A percentile compares a stretch with the other conserved stretches of the same genome.
Conservation (phyloP, 2,888 invertebrate genomes). For the Creontiades dilutus region DNA sequence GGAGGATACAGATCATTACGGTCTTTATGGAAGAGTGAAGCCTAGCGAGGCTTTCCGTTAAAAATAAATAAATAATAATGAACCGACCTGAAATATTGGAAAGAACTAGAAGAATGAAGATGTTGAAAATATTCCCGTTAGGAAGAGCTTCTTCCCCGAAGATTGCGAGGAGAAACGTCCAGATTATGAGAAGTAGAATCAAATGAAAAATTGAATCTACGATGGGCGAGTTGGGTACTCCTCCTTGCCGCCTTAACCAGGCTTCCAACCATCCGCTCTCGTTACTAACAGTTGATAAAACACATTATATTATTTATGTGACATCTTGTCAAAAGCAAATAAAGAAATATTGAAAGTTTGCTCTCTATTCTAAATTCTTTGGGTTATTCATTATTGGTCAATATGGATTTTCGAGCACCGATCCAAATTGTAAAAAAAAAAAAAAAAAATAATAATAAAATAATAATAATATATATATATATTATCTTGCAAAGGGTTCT, state of each 20-base stretch:
- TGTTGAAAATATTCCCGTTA: slow-evolving; percentile 46
- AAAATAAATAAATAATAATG: background rate
- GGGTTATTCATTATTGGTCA: too few relatives aligned
- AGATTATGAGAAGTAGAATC: slow-evolving; percentile 61
- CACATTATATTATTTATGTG: too few relatives aligned
- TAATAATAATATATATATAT: too few relatives aligned
- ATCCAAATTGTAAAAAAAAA: too few relatives aligned
- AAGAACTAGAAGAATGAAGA: slow-evolving; percentile 50
- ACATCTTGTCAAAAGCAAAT: too few relatives aligned
- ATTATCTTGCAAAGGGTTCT: too few relatives aligned
- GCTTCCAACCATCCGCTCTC: background rate
- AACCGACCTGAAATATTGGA: slow-evolving; percentile 40
- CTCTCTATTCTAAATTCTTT: too few relatives aligned
- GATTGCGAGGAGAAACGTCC: slow-evolving; percentile 67
- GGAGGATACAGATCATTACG: slow-evolving; percentile 50
- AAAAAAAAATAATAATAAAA: too few relatives aligned
- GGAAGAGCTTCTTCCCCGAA: slow-evolving; percentile 69
- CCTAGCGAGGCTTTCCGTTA: background rate
- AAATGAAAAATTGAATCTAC: slow-evolving; percentile 52
- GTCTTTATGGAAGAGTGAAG: background rate
- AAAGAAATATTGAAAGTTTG: too few relatives aligned
- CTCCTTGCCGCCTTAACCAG: slow-evolving; percentile 52
- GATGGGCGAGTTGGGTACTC: slow-evolving; percentile 49
- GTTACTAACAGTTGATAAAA: background rate
- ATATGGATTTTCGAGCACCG: too few relatives aligned